Percentiles rank a stretch among this genome's conserved stretches.
These are phyloP conservation scores for Boloria euphrosyne DNA, from an alignment of 2,888 invertebrate species.

Conservation along the genomic window DNA sequence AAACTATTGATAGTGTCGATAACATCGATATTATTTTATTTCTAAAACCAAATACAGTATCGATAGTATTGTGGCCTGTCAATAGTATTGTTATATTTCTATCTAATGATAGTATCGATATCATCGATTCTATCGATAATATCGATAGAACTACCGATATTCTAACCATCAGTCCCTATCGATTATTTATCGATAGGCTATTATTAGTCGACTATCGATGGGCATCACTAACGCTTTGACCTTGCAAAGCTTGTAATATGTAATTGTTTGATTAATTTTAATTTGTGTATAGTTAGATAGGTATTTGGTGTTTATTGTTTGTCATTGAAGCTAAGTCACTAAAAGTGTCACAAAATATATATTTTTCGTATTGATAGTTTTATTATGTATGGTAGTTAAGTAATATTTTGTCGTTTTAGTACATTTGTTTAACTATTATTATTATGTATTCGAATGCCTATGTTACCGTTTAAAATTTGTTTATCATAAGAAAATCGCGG, in stretches of 20 bases:
- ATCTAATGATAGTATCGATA: too few relatives aligned
- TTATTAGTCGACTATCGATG: too few relatives aligned
- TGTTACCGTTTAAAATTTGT: conserved; percentile 18
- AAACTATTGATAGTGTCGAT: too few relatives aligned
- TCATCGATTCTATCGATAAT: too few relatives aligned
- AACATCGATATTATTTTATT: too few relatives aligned
- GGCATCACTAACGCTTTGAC: not conserved
- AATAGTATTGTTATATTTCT: too few relatives aligned
- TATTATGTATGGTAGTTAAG: conserved; percentile 29
- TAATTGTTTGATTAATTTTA: conserved; percentile 36
- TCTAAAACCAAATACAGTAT: too few relatives aligned
- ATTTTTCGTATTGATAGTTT: conserved; percentile 36
- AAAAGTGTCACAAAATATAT: conserved; percentile 63
- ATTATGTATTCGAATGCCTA: conserved; percentile 14
- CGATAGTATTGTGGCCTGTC: too few relatives aligned
- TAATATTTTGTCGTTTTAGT: conserved; percentile 22
- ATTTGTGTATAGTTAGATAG: conserved; percentile 36
- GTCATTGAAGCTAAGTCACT: conserved; percentile 62
- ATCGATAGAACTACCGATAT: too few relatives aligned
- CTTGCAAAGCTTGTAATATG: conserved; percentile 27
- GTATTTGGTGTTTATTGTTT: conserved; percentile 32
- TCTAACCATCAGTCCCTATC: too few relatives aligned
- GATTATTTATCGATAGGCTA: too few relatives aligned
- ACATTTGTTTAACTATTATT: conserved; percentile 17
- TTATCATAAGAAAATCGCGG: conserved; percentile 2